Evolutionary conservation across 2,113 vertebrate genomes (phyloP).

Genomic region (Nothocercus julius): DNA sequence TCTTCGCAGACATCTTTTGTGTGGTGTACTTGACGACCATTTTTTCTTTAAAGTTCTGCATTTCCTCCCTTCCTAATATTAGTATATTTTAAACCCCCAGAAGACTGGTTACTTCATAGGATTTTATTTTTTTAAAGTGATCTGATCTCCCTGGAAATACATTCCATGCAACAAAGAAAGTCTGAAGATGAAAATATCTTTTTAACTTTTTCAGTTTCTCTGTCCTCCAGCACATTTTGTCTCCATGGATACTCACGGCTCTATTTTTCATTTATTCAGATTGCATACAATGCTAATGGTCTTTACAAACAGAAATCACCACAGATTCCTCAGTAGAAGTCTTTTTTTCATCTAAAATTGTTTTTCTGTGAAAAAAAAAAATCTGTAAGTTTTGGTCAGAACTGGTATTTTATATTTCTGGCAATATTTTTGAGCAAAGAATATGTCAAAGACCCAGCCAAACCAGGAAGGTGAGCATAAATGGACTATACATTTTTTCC

Average conservation of each 20-base stretch:
- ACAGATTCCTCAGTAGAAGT: background rate
- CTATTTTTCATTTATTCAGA: slow-evolving; percentile 3
- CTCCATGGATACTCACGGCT: slow-evolving; percentile 37
- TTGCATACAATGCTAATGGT: background rate
- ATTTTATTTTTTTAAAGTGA: background rate
- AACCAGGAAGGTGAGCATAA: background rate
- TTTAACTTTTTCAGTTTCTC: background rate
- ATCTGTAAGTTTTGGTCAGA: background rate
- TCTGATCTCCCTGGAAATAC: background rate
- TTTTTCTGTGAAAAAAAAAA: background rate
- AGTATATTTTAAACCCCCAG: background rate
- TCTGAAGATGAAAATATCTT: background rate
- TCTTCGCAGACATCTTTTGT: background rate
- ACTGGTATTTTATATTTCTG: background rate
- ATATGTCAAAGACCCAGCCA: background rate
- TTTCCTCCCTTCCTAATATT: background rate
- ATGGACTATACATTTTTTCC: accelerated
- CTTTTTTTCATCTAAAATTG: background rate
- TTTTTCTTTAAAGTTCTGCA: background rate
- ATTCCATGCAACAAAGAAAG: background rate
- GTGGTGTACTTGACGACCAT: background rate
- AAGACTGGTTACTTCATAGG: background rate
- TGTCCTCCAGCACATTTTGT: background rate
- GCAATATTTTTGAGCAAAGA: background rate
- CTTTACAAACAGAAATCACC: background rate